phyloP scores from a whole-genome alignment of 2,113 vertebrate genomes.

The Cephalophus harveyi region DNA sequence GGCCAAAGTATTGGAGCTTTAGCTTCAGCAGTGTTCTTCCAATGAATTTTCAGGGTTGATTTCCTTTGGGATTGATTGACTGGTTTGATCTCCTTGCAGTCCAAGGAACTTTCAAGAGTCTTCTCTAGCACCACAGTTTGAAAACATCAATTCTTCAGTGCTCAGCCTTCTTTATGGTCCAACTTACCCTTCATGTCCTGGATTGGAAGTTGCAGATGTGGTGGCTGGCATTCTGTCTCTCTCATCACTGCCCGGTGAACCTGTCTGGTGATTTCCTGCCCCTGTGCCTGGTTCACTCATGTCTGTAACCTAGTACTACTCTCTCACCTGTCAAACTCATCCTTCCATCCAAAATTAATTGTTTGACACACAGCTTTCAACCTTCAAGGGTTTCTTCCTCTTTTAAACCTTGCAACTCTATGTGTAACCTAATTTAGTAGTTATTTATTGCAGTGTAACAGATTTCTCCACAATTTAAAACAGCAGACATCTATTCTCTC shows the following conservation, averaged over 20 bases:
- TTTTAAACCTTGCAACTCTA: background rate
- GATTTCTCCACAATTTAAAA: background rate
- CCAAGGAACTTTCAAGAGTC: background rate
- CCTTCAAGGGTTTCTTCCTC: background rate
- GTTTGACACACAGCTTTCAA: background rate
- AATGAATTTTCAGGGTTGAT: background rate
- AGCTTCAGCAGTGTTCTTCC: background rate
- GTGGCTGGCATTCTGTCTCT: too few species aligned
- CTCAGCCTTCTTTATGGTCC: background rate
- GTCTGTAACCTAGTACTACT: accelerated
- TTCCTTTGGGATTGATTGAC: background rate
- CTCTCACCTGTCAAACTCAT: background rate
- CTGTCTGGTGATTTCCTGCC: background rate
- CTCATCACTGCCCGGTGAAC: background rate
- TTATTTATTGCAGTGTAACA: background rate
- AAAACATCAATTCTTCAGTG: background rate
- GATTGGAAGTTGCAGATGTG: background rate
- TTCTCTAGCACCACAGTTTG: background rate
- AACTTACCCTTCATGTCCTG: background rate
- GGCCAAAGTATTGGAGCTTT: background rate
- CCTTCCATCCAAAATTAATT: background rate
- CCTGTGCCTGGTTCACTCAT: background rate
- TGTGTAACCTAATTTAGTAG: background rate
- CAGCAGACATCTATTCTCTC: background rate
- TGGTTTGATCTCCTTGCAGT: background rate